Percentiles rank a stretch among this genome's conserved stretches.
phyloP scores from a whole-genome alignment of 1,140 invertebrate genomes.

The Mercenaria mercenaria region DNA sequence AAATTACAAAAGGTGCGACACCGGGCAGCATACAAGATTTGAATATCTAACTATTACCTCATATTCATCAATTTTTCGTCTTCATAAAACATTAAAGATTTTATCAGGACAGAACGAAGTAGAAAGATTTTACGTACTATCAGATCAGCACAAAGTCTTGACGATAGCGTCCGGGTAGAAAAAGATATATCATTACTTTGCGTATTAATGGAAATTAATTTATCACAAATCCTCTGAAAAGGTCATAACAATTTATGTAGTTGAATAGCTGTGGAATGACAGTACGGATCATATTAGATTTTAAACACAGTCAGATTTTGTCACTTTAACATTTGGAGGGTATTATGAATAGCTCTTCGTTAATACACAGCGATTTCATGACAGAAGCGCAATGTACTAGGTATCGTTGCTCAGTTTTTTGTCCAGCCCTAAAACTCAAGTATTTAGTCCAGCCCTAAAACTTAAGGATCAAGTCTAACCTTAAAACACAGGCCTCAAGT shows the following conservation, averaged over 20 bases:
- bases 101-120: background rate
- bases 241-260: background rate
- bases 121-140: background rate
- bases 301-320: no score
- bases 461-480: no score
- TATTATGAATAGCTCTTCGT: no score
- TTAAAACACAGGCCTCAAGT: no score
- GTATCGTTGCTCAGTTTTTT: no score
- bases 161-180: background rate
- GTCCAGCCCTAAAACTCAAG: no score
- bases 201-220: slow-evolving; percentile 10
- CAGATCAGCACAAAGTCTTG: background rate
- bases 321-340: no score
- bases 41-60: background rate
- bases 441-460: no score
- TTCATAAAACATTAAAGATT: background rate
- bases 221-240: background rate
- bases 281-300: background rate
- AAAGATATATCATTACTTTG: no score
- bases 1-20: slow-evolving; percentile 18
- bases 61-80: background rate
- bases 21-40: background rate
- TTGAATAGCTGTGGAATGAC: background rate
- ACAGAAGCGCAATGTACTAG: no score
- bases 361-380: no score